Conservation (phyloP, 2,888 invertebrate genomes). For the Eristalis tenax region DNA sequence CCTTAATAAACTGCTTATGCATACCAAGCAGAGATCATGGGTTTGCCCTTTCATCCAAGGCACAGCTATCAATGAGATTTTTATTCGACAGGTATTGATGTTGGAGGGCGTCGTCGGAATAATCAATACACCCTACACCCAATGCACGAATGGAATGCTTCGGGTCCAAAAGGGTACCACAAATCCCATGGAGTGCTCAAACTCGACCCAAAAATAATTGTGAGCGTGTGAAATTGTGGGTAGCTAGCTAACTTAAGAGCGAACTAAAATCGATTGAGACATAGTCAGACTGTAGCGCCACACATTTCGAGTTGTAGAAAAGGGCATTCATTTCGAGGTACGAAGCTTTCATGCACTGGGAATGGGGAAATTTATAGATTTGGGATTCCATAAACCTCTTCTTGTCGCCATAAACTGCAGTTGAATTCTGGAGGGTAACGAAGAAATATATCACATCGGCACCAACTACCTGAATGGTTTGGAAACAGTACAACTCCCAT, state of each 20-base stretch:
- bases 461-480: neutral
- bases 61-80: neutral
- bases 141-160: neutral
- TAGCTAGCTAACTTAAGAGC: neutral
- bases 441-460: too few relatives aligned
- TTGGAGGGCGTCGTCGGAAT: neutral
- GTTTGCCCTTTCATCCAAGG: neutral
- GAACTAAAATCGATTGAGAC: neutral
- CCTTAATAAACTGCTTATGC: neutral
- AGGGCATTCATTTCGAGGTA: neutral
- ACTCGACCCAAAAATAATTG: neutral
- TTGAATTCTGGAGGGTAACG: too few relatives aligned
- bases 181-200: neutral
- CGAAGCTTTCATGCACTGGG: neutral
- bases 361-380: neutral
- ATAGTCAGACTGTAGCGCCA: neutral
- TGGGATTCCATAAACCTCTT: neutral
- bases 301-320: neutral
- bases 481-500: neutral
- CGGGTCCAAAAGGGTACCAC: neutral
- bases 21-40: neutral
- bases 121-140: neutral
- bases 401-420: too few relatives aligned
- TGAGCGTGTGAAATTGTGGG: neutral
- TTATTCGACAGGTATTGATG: slow-evolving; percentile 1